Base-by-base conservation (phyloP, 2,888 invertebrate genomes). In the Panzeria rudis region DNA sequence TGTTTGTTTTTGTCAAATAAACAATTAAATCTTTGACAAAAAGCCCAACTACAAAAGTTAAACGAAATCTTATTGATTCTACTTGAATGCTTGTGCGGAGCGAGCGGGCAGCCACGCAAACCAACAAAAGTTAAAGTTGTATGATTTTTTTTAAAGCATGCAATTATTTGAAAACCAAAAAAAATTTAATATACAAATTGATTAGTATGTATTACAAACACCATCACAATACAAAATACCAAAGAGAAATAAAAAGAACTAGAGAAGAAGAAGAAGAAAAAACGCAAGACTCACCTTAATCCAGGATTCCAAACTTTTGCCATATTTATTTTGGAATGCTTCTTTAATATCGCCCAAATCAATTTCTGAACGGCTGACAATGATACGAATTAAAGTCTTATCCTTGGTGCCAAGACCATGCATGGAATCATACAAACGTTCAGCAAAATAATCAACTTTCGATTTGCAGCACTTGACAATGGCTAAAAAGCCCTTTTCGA, bases 321-420 rank as follows among this genome's bases (percentile, higher is more conserved):
- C 96, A 90, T 96, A 98, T 91, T 95, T 95, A 88, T 96, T 96
- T 89, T 96, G 94, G 94, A 97, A 98, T 87, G 97, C 97, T 91
- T 96, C 95, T 92, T 98, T 98, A 91, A 98, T 97, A 92, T 97
- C 97, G 77, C 97, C 97, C 90, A 98, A 94, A 93, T 98, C 98
- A 89, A 97, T 97, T 94, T 98, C 97, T 78, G 97, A 96, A 92
- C 98, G 95, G 88, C 97, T 97, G 76, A 98, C 98, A 87, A 98
- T 93, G 89, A 98, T 97, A 91, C 98, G 96, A 91, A 98, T 98
- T 88, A 98, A 94, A 83, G 97, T 97, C 92, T 96, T 96, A 92
- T 98, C 98, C 91, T 97, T 97, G 86, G 98, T 98, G 38, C 95
- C 93, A 89, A 97, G 89, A 61, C 98, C 98, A 92, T 96, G 96